phyloP scores from a whole-genome alignment of 2,888 invertebrate genomes.

The Eumacrocentrus americanus region DNA sequence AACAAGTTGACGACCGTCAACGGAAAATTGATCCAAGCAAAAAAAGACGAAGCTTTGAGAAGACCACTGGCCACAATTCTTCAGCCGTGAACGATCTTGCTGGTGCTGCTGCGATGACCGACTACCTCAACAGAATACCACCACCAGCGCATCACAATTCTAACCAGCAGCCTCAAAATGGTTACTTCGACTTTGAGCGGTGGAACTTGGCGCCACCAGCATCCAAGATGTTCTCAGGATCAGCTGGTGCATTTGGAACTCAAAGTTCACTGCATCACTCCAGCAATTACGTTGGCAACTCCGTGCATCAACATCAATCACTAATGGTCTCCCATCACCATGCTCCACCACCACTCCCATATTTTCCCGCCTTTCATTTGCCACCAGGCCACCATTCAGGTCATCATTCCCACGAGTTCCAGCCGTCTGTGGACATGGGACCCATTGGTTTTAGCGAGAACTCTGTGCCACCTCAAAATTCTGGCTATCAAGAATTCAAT shows the following conservation, averaged over 20 bases:
- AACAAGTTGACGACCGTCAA: conserved; percentile 56
- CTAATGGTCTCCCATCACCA: conserved; percentile 75
- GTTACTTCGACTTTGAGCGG: conserved; percentile 80
- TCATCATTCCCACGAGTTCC: conserved; percentile 70
- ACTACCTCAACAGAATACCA: conserved; percentile 68
- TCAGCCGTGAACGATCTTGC: conserved; percentile 64
- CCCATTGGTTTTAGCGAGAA: conserved; percentile 58
- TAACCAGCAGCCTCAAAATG: conserved; percentile 67
- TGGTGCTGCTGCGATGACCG: conserved; percentile 63
- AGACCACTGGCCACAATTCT: conserved; percentile 59
- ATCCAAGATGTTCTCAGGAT: conserved; percentile 72
- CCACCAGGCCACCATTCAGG: conserved; percentile 63
- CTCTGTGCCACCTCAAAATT: conserved; percentile 26
- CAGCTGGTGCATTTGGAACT: conserved; percentile 66
- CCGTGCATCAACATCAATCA: conserved; percentile 70
- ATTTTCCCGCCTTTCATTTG: conserved; percentile 78
- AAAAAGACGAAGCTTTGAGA: conserved; percentile 70
- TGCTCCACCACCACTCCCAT: conserved; percentile 71
- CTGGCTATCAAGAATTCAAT: conserved; percentile 38
- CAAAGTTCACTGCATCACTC: conserved; percentile 66
- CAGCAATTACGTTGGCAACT: conserved; percentile 60
- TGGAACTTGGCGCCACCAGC: conserved; percentile 78
- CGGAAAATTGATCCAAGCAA: conserved; percentile 58
- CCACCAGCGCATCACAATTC: conserved; percentile 76
- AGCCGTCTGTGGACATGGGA: conserved; percentile 71